Percentiles rank a stretch among this genome's conserved stretches.
Conservation (phyloP, 2,113 vertebrate species). For the Lynx canadensis region DNA sequence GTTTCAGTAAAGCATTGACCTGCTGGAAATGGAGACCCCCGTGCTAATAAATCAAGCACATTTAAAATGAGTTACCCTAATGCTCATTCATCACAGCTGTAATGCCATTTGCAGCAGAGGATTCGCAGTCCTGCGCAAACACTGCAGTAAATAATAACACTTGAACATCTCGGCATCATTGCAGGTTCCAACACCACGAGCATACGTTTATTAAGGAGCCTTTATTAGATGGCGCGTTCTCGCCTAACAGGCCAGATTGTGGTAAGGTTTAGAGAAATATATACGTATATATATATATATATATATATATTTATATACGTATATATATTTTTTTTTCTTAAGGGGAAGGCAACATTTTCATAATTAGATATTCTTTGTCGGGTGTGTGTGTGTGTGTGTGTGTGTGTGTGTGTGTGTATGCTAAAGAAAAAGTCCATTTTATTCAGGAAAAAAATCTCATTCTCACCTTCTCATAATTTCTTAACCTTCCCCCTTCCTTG, state of each 20-base stretch:
- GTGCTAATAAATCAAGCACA: slow-evolving; percentile 99
- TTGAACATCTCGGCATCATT: slow-evolving; percentile 90
- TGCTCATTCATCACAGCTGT: slow-evolving; percentile 99
- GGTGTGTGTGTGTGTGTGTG: background rate
- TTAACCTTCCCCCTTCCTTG: slow-evolving; percentile 44
- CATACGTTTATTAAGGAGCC: slow-evolving; percentile 97
- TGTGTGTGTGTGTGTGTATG: background rate
- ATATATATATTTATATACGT: background rate
- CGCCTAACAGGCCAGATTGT: slow-evolving; percentile 82
- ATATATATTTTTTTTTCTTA: slow-evolving; percentile 56
- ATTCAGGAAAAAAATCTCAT: background rate
- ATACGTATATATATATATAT: background rate
- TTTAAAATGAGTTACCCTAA: slow-evolving; percentile 99
- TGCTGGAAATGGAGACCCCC: slow-evolving; percentile 99
- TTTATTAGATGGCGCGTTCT: slow-evolving; percentile 90
- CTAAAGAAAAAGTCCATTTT: slow-evolving; percentile 19
- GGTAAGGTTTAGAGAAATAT: slow-evolving; percentile 78
- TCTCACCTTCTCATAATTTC: slow-evolving; percentile 60
- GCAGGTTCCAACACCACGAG: slow-evolving; percentile 88
- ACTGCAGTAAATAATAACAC: slow-evolving; percentile 99
- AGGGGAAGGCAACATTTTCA: slow-evolving; percentile 78
- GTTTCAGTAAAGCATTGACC: slow-evolving; percentile 99
- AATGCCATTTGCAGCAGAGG: slow-evolving; percentile 98
- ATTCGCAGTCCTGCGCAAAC: slow-evolving; percentile 95
- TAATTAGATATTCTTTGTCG: slow-evolving; percentile 76